Conservation (phyloP, 2,113 vertebrate genomes). For the Crocuta crocuta region DNA sequence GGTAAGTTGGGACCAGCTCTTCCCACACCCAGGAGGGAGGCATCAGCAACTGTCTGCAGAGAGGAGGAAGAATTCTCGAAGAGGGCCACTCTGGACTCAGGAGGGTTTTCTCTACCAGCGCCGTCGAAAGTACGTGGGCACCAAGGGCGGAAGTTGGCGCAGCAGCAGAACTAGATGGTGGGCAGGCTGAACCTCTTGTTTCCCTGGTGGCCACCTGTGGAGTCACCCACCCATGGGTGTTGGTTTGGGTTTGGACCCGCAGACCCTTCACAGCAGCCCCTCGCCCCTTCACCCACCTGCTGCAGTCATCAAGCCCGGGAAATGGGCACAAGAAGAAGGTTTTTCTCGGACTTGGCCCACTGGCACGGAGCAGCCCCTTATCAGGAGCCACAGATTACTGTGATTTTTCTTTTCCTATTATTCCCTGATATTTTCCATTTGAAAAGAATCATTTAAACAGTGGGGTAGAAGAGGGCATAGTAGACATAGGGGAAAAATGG, state of each 20-base stretch:
- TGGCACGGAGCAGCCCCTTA: conserved; percentile 40
- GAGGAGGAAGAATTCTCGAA: background rate
- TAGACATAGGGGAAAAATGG: conserved; percentile 55
- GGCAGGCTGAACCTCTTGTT: no score
- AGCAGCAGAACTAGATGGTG: background rate
- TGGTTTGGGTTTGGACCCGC: background rate
- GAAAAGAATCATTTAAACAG: conserved; percentile 57
- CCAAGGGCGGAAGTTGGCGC: background rate
- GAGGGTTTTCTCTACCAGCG: background rate
- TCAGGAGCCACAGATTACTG: background rate
- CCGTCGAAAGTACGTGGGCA: background rate
- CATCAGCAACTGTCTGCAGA: background rate
- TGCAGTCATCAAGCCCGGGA: background rate
- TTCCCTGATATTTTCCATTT: conserved; percentile 77
- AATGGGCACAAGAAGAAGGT: background rate
- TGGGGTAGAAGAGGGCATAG: conserved; percentile 22
- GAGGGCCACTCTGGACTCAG: background rate
- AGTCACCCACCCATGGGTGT: no score
- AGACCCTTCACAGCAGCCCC: background rate
- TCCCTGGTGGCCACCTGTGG: background rate
- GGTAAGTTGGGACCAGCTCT: conserved; percentile 56
- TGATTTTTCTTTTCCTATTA: conserved; percentile 60
- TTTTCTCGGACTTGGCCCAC: background rate
- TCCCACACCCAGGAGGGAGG: background rate
- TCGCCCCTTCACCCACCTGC: background rate